These are phyloP conservation scores for Benitochromis conjunctus DNA, from an alignment of 2,113 vertebrate genomes.

Conservation along the genomic window DNA sequence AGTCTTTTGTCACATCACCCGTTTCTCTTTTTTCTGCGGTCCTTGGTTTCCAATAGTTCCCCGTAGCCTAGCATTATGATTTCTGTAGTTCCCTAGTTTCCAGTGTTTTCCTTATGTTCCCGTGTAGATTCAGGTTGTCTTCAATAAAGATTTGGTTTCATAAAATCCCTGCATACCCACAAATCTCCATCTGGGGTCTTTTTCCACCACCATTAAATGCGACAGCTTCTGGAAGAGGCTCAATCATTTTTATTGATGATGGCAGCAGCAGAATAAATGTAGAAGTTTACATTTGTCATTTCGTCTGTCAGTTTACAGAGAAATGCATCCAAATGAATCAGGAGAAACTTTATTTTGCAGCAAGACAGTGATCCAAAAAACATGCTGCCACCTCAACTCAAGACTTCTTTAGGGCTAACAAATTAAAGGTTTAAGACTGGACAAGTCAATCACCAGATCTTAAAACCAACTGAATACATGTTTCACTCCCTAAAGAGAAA, in stretches of 20 bases:
- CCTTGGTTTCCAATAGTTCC: no score
- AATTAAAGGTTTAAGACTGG: background rate
- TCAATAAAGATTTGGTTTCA: background rate
- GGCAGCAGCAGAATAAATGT: background rate
- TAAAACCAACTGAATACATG: background rate
- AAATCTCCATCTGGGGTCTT: background rate
- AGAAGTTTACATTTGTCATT: background rate
- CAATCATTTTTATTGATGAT: background rate
- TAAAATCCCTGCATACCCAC: background rate
- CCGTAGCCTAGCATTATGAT: no score
- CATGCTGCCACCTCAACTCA: background rate
- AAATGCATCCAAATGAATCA: background rate
- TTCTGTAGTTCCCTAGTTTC: background rate
- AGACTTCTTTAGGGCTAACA: background rate
- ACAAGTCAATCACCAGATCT: background rate
- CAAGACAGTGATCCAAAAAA: background rate
- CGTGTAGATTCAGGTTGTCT: background rate
- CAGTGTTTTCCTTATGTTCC: background rate
- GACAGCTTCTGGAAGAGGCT: background rate
- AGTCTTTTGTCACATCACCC: background rate
- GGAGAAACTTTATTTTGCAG: background rate
- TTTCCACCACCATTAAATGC: background rate
- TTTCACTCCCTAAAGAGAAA: background rate
- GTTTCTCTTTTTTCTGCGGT: no score
- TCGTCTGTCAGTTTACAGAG: background rate